Base-by-base conservation (phyloP, 1,140 invertebrate species). In the Andricus grossulariae region DNA sequence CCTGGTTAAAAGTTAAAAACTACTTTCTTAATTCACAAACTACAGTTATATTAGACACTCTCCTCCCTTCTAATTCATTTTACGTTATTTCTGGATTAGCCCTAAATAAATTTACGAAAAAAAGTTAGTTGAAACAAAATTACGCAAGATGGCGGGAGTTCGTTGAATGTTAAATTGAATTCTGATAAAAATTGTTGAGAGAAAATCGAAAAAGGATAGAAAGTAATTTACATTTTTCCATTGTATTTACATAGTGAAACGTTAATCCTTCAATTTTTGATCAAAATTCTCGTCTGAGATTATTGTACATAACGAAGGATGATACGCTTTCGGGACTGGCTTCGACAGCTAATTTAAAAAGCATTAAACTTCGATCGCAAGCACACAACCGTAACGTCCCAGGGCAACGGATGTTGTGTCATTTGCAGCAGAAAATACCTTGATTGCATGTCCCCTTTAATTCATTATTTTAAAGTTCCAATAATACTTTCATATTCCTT, bases 261-360 rank as follows among this genome's bases (percentile, higher is more conserved):
- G 72, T 72, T 77, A 77, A 77, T 77, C 76, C 76, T 39, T 66
- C 72, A 52, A 77, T 77, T 77, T 77, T 77, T 77, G 72, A 77
- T 77, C 50, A 72, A 77, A 70, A 77, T 60, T 77, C 66, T 60
- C 15, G 66, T 32, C 49, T 50, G 16, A 55, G 71, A 54, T 21
- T 77, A 32, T 75, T 54, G 52, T 54, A 18, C 50, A 45, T 54
- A 57, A 15, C 25, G 54, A 57, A 71, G 19, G 74, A 75, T 75
- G 55, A 66, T 51, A 50, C 74, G 57, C 51, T 75, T 75, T n/a
- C 45, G 18, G 39, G 54, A 19, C 45, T 60, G 21, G 49, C 51
- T 75, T 50, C 57, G 74, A 66, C 57, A 75, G 74, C 74, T 70
- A 70, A 75, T 75, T 66, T 70, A 75, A 75, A 75, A 55, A 66